Evolutionary conservation across 2,888 invertebrate genomes (phyloP), one percentile per base, ranked within the genome.

Genomic region (Ellobium chinense): DNA sequence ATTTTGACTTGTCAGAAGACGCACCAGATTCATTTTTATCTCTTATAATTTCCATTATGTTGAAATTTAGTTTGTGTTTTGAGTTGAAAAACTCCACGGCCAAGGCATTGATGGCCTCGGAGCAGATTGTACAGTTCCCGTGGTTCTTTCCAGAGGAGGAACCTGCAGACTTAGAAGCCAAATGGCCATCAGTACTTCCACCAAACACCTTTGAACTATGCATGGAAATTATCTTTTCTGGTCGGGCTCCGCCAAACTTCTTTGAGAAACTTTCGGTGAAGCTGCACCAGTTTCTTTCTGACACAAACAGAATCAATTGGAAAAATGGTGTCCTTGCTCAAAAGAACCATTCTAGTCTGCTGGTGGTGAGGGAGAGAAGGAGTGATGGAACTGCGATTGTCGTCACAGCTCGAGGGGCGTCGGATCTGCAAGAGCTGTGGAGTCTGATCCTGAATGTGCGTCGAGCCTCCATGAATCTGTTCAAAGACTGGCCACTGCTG

Each of bases 51-150:
- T 81, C 79, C 21, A 84, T 90, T 7, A 89, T 91, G 91, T 82
- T 90, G 21, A 91, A 88, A 81, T 91, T 91, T 87, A 89, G 89
- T 74, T 85, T 91, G 21, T 91, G 91, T 73, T 91, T 89, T 80
- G 88, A 89, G 84, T 86, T 90, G 24, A 85, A 85, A 24, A 80
- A 84, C 1, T 77, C 83, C 0, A 83, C 83, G 24, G 80, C 87
- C 21, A 87, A 86, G 0, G 85, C 83, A 14, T 84, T 87, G 4
- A 73, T 88, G 21, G 88, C 86, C 1, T 87, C 88, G 0, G 74
- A 85, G 54, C 78, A 86, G 3, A 84, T 89, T 46, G 82, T 90
- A n/a, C 88, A 87, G 80, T 91, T 90, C 78, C 91, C 91, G 46
- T 91, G 91, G 91, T 90, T 90, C 69, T 86, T 90, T 29, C 85